Evolutionary conservation across 2,797 vertebrate genomes (phyloP).

Genomic region (Alca torda): DNA sequence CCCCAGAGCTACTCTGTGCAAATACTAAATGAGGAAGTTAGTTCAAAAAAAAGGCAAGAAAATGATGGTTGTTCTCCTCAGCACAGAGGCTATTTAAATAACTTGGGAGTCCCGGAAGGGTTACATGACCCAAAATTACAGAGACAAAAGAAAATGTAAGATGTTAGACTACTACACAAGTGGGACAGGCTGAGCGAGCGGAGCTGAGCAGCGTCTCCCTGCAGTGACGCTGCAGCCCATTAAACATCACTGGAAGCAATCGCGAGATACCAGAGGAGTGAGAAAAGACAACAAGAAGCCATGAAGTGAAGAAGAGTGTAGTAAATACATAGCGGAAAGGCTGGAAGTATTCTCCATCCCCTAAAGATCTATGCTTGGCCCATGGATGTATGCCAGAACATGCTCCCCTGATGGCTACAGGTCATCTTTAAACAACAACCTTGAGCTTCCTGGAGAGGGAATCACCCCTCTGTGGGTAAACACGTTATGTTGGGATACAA

Average conservation of each 20-base stretch:
- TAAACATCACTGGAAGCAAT: not conserved
- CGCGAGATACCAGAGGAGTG: not conserved
- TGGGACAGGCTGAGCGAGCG: not conserved
- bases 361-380: not conserved
- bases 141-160: not conserved
- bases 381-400: not conserved
- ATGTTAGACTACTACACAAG: not conserved
- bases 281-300: not conserved
- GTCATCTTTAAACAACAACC: not conserved
- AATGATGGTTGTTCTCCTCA: not conserved
- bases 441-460: not conserved
- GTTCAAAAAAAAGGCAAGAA: not conserved
- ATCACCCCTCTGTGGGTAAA: not conserved
- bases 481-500: not conserved
- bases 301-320: not conserved
- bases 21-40: constrained; percentile 11
- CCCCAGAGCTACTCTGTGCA: not conserved
- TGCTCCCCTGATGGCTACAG: too few relatives aligned
- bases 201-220: not conserved
- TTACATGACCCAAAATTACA: constrained; percentile 11
- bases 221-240: not conserved
- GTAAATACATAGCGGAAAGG: not conserved
- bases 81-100: constrained; percentile 8
- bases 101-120: not conserved
- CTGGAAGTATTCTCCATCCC: not conserved